These are phyloP conservation scores for Theristicus caerulescens DNA, from an alignment of 2,113 vertebrate genomes.

Conservation along the genomic window DNA sequence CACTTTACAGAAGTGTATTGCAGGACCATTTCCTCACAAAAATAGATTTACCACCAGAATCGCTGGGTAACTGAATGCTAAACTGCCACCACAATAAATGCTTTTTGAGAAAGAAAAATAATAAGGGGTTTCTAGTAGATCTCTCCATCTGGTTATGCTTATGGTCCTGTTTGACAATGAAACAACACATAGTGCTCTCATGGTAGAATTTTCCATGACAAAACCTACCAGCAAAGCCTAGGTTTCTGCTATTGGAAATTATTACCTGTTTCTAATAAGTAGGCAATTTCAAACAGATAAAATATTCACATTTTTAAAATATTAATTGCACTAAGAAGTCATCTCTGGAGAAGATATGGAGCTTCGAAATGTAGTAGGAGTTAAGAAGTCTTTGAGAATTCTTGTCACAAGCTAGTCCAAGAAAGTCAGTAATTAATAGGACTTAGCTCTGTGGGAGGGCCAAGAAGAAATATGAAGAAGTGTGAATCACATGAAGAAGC, in stretches of 20 bases:
- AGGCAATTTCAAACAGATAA: neutral
- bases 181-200: rapidly evolving
- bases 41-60: neutral
- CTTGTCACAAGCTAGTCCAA: conserved; percentile 6
- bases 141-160: neutral
- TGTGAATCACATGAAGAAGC: neutral
- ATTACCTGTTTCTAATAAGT: neutral
- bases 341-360: neutral
- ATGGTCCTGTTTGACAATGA: neutral
- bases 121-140: neutral
- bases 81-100: neutral
- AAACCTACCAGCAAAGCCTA: neutral
- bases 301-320: neutral
- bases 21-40: neutral
- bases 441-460: neutral
- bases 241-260: neutral
- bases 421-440: neutral
- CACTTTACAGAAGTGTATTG: neutral
- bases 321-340: neutral
- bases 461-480: neutral
- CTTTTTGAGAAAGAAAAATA: neutral
- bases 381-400: conserved; percentile 3
- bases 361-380: conserved; percentile 12
- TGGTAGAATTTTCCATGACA: neutral
- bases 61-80: neutral